phyloP scores from a whole-genome alignment of 2,888 invertebrate species.

The Acleris literana region DNA sequence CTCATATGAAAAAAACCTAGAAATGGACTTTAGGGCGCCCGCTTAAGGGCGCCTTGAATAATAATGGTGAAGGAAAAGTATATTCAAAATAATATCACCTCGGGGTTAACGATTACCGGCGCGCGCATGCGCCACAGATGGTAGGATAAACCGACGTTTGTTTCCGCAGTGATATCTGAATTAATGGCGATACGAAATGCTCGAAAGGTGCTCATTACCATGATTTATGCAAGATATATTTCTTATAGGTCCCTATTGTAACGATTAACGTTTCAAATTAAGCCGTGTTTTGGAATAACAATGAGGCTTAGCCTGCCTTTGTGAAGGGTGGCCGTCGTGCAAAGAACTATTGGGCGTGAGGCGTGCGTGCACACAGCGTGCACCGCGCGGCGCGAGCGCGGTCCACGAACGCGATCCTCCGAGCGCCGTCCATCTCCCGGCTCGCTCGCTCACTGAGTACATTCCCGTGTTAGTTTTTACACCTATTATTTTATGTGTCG shows the following conservation, averaged over 20 bases:
- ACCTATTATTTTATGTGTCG: constrained; percentile 84
- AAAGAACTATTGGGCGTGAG: constrained; percentile 4
- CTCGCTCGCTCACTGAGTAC: constrained; percentile 81
- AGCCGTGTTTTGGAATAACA: constrained; percentile 41
- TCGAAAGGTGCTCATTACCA: constrained; percentile 83
- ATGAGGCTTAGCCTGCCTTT: constrained; percentile 35
- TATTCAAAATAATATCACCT: constrained; percentile 84
- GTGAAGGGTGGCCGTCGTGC: constrained; percentile 22
- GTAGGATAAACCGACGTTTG: constrained; percentile 82
- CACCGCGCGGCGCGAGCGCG: constrained; percentile 43
- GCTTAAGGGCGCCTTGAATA: constrained; percentile 74
- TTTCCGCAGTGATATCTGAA: constrained; percentile 84
- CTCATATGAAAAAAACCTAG: constrained; percentile 57
- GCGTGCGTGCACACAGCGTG: constrained; percentile 46
- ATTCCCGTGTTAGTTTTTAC: constrained; percentile 84
- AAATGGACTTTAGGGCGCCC: constrained; percentile 71
- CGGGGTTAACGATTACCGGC: constrained; percentile 83
- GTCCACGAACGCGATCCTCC: constrained; percentile 41
- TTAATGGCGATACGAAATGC: constrained; percentile 81
- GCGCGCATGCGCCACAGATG: constrained; percentile 82
- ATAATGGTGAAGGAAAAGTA: constrained; percentile 78
- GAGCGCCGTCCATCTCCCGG: constrained; percentile 74
- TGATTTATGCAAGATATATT: constrained; percentile 82
- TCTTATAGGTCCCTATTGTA: constrained; percentile 67
- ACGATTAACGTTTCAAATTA: constrained; percentile 64